Percentiles rank a stretch among this genome's conserved stretches.
phyloP scores from a whole-genome alignment of 2,797 vertebrate genomes.

The Danio albolineatus region DNA sequence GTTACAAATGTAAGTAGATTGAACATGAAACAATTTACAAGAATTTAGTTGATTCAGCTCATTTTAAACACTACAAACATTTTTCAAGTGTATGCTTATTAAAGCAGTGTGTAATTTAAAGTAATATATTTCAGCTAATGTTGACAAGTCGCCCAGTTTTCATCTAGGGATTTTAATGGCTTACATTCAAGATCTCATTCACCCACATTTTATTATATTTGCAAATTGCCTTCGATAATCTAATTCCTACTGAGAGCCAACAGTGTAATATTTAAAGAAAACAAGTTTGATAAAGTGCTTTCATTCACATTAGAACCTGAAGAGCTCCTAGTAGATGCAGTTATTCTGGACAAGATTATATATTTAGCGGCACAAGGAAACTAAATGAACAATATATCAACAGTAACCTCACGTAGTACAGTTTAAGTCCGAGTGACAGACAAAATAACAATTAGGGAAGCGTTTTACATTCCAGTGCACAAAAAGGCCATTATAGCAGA shows the following conservation, averaged over 20 bases:
- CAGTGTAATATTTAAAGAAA: neutral
- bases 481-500: too few relatives aligned
- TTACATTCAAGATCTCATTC: neutral
- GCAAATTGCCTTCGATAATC: neutral
- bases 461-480: too few relatives aligned
- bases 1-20: too few relatives aligned
- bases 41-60: too few relatives aligned
- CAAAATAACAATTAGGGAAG: too few relatives aligned
- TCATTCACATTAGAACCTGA: neutral
- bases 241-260: neutral
- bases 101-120: neutral
- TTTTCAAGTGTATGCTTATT: too few relatives aligned
- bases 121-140: neutral
- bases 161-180: neutral
- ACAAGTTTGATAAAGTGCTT: neutral
- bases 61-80: too few relatives aligned
- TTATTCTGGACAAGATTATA: too few relatives aligned
- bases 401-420: neutral
- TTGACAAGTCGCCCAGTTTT: neutral
- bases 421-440: too few relatives aligned
- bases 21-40: too few relatives aligned
- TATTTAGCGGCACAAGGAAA: neutral
- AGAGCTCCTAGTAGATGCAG: neutral
- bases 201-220: neutral
- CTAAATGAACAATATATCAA: neutral